A percentile compares a stretch with the other conserved stretches of the same genome.
phyloP scores from a whole-genome alignment of 2,888 invertebrate genomes.

The Cephalotes varians region DNA sequence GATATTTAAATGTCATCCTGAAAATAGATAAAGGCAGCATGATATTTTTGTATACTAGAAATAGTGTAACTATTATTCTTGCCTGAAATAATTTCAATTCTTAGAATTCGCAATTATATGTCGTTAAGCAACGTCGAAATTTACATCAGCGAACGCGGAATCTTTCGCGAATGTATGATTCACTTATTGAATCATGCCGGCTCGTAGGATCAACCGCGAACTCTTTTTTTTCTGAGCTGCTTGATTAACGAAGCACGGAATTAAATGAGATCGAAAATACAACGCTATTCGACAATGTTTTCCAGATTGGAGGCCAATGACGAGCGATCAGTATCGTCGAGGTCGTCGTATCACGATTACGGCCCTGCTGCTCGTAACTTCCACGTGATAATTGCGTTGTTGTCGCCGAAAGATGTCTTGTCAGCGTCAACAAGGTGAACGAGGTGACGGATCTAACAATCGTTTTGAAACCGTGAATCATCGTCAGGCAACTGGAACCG shows the following conservation, averaged over 20 bases:
- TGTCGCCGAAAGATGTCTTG: slow-evolving; percentile 60
- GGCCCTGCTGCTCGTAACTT: slow-evolving; percentile 43
- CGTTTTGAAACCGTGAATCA: slow-evolving; percentile 71
- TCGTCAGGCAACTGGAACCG: slow-evolving; percentile 63
- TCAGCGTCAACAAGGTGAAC: slow-evolving; percentile 57
- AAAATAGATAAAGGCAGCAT: not conserved
- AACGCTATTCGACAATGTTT: not conserved
- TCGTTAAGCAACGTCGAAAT: not conserved
- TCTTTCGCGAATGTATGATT: slow-evolving; percentile 2
- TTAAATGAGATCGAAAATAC: slow-evolving; percentile 9
- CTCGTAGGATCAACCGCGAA: not conserved
- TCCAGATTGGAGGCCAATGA: slow-evolving; percentile 18
- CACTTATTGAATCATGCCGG: not conserved
- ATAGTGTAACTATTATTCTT: not conserved
- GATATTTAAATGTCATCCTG: not conserved
- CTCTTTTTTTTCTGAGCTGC: not conserved
- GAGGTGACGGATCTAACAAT: slow-evolving; percentile 61
- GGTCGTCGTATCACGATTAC: slow-evolving; percentile 49
- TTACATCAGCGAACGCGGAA: not conserved
- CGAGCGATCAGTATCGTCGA: slow-evolving; percentile 26
- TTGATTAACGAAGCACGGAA: not conserved
- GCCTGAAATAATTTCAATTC: not conserved
- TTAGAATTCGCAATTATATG: not conserved
- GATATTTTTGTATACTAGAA: not conserved
- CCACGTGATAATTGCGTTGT: slow-evolving; percentile 63